These are phyloP conservation scores for Arctocebus calabarensis DNA, from an alignment of 2,797 vertebrate genomes.

Conservation along the genomic window DNA sequence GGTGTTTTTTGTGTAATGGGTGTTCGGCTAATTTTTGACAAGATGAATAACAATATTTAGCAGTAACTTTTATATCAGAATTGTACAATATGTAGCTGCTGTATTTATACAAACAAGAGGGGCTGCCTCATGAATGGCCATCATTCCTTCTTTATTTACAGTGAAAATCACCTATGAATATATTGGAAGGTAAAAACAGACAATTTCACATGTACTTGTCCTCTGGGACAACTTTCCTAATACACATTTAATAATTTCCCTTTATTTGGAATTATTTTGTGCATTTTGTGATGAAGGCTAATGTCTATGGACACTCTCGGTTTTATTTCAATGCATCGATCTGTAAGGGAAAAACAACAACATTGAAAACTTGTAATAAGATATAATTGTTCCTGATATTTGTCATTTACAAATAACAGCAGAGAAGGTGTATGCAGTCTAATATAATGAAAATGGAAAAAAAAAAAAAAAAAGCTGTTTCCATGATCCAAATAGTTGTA, in stretches of 20 bases:
- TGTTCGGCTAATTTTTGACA: neutral
- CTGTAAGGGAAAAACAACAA: neutral
- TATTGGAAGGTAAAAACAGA: neutral
- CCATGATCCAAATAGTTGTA: neutral
- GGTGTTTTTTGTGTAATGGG: accelerated
- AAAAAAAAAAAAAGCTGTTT: neutral
- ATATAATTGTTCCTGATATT: neutral
- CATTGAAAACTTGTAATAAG: neutral
- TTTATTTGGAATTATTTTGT: neutral
- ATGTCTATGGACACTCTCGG: neutral
- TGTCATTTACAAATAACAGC: neutral
- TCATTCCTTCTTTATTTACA: neutral
- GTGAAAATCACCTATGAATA: neutral
- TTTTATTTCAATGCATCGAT: neutral
- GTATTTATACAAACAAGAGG: neutral
- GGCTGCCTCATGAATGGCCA: neutral
- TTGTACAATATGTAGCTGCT: neutral
- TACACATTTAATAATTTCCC: neutral
- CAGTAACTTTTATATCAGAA: neutral
- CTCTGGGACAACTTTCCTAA: neutral
- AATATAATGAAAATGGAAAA: neutral
- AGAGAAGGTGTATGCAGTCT: neutral
- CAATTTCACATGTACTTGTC: neutral
- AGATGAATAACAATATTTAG: neutral
- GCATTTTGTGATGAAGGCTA: neutral